Evolutionary conservation across 2,797 vertebrate genomes (phyloP), one percentile per base, ranked within the genome.

Genomic region (Sebastolobus altivelis): DNA sequence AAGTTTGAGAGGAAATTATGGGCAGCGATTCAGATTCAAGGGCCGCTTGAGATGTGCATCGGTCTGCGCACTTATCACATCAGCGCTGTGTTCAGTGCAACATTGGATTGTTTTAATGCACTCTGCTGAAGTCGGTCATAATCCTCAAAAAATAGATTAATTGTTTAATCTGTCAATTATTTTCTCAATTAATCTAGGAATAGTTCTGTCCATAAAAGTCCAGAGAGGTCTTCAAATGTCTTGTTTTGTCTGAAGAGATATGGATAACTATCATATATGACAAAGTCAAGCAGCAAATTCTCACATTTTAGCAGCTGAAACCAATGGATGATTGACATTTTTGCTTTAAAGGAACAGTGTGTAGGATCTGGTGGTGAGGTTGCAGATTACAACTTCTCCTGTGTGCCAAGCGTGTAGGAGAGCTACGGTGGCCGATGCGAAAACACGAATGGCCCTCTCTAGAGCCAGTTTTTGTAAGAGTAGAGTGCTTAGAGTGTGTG

Each of bases 1-100:
- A 76, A 77, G 62, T 90, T 76, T 82, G n/a, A 84, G 46, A 77
- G 68, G 72, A 83, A 87, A 85, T 82, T 65, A 75, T 72, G 14
- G 55, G 59, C 83, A 61, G 73, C 20, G 3, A 56, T 84, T 65
- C 83, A 89, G 73, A 83, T 61, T 58, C 27, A 52, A 49, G 56
- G 35, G 38, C 3, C 1, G 6, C 46, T 46, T 68, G 43, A 80
- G 68, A 70, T 77, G 22, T 72, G 56, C 75, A 66, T 25, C 31
- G 1, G 29, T 82, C 59, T 67, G 65, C 25, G 13, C 27, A 43
- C n/a, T 82, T 46, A 61, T 73, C 29, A 22, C 65, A 70, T 73
- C 37, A 43, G 43, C 18, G 70, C 13, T 43, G 14, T 55, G 43
- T 67, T 73, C n/a, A 38, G 12, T 35, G 66, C 46, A 75, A 43